Evolutionary conservation across 2,797 vertebrate genomes (phyloP).

Genomic region (Halcyon chelicuti): DNA sequence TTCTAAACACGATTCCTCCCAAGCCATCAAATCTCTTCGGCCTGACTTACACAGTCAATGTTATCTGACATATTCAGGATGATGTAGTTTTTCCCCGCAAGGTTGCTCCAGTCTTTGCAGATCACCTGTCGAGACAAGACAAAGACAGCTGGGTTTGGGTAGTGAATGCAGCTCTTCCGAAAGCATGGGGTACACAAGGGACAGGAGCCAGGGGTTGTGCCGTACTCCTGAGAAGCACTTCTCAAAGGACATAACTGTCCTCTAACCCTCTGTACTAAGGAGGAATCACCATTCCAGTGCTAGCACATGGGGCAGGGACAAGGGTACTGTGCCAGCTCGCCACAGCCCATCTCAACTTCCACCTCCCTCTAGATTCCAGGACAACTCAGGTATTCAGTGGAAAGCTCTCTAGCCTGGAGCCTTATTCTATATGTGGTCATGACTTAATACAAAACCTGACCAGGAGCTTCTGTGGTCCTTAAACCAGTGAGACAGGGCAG

Average conservation of each 20-base stretch:
- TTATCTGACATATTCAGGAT: constrained; percentile 93
- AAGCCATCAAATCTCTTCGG: not conserved
- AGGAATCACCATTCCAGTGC: not conserved
- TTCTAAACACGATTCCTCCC: not conserved
- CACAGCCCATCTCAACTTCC: not conserved
- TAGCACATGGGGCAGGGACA: not conserved
- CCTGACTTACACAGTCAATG: constrained; percentile 91
- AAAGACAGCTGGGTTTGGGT: not conserved
- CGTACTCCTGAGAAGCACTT: not conserved
- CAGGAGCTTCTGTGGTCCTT: not conserved
- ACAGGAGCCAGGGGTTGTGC: not conserved
- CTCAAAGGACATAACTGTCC: not conserved
- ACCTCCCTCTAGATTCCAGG: not conserved
- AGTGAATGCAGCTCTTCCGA: not conserved
- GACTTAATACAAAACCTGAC: not conserved
- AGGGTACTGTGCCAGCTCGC: not conserved
- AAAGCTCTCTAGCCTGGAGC: not conserved
- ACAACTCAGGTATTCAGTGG: not conserved
- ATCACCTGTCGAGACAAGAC: constrained; percentile 84
- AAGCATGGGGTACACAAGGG: not conserved
- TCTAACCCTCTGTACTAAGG: not conserved
- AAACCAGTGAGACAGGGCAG: not conserved
- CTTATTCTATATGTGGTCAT: not conserved
- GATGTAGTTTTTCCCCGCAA: constrained; percentile 89
- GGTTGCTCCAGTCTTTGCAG: constrained; percentile 94